Evolutionary conservation across 1,140 invertebrate species (phyloP), one percentile per base, ranked within the genome.

Genomic region (Spodoptera frugiperda): DNA sequence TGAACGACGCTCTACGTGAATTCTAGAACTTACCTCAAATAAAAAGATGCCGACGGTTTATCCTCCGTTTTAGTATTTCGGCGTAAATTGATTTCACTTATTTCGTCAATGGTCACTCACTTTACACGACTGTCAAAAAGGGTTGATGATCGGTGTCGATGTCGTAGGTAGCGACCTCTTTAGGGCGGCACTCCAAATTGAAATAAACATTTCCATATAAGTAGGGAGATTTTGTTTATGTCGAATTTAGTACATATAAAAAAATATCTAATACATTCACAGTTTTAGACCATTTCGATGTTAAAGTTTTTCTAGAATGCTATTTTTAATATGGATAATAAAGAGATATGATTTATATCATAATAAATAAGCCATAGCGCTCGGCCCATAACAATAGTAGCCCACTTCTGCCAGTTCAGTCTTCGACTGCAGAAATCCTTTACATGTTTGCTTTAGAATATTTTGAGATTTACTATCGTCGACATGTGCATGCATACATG

Each of bases 1-100:
- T 55, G 75, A 77, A 76, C 44, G 71, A 79, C 30, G 70, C 21
- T 46, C 48, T 46, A 19, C 46, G 10, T 51, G 53, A 63, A 78
- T 81, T 78, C 73, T 63, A 63, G 19, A 79, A 90, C 90, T 90
- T 84, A 91, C 90, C 88, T 79, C 61, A 77, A 61, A 48, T 81
- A 76, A 81, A 68, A 55, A 75, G 72, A 78, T 67, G 78, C 73
- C 65, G 39, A 57, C 53, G 75, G 51, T 75, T 54, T 82, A 82
- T 78, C 80, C 82, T 81, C 63, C 72, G 65, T 75, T 65, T 61
- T 78, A 73, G 77, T 78, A 49, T 82, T 84, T 84, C 71, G 74
- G 48, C 70, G 77, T 61, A 78, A 84, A 79, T 84, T 82, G 75
- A 85, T 86, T 84, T 84, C 82, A 87, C 87, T 89, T 78, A 84